Percentiles rank a stretch among this genome's conserved stretches.
phyloP scores from a whole-genome alignment of 2,888 invertebrate genomes.

The Actias luna region DNA sequence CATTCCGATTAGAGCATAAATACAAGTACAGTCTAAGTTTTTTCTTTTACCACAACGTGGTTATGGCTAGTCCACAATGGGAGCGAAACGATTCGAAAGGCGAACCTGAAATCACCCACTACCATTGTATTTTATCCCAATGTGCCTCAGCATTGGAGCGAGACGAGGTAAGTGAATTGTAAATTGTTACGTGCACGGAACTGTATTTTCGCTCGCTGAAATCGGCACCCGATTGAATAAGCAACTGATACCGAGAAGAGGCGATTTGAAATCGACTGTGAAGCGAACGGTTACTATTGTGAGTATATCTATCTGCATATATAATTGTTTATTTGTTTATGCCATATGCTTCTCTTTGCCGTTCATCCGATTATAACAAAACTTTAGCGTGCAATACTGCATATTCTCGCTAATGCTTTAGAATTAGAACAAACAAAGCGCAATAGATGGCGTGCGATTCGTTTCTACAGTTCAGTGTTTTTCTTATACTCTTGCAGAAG shows the following conservation, averaged over 20 bases:
- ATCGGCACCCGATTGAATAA: slow-evolving; percentile 66
- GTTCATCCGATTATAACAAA: no score
- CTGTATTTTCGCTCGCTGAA: slow-evolving; percentile 62
- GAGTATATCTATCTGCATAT: neutral
- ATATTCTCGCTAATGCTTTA: no score
- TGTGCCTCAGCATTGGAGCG: slow-evolving; percentile 27
- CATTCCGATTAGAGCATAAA: no score
- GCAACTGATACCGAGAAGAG: slow-evolving; percentile 60
- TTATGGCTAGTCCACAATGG: neutral
- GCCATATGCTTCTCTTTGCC: no score
- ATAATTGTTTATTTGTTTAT: neutral
- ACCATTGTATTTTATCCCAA: slow-evolving; percentile 34
- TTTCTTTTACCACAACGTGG: no score
- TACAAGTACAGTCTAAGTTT: no score
- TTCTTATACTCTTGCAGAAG: no score
- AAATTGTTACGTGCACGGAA: slow-evolving; percentile 61
- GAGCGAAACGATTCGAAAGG: slow-evolving; percentile 30
- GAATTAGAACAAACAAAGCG: no score
- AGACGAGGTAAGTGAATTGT: slow-evolving; percentile 54
- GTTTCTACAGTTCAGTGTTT: no score
- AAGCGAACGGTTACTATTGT: neutral
- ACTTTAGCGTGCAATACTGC: no score
- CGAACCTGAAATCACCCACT: slow-evolving; percentile 46
- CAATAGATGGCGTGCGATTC: no score
- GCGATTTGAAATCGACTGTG: slow-evolving; percentile 23